These are phyloP conservation scores for Isurus oxyrinchus DNA, from an alignment of 2,113 vertebrate genomes.

Conservation along the genomic window DNA sequence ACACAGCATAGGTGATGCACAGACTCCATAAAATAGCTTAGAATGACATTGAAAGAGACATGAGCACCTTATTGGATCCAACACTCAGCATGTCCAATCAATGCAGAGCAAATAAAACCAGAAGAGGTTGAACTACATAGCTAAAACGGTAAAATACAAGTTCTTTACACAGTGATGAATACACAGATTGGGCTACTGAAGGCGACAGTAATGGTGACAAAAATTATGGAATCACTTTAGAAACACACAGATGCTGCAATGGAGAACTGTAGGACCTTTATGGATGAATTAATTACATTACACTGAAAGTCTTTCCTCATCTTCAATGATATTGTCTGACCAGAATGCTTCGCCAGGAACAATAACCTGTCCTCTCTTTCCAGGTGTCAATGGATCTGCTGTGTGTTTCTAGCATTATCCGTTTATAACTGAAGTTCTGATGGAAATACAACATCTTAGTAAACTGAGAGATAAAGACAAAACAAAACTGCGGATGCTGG, in stretches of 20 bases:
- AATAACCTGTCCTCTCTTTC: not conserved
- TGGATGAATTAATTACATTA: not conserved
- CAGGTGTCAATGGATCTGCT: not conserved
- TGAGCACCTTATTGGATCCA: not conserved
- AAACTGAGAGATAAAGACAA: no score
- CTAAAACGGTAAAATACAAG: not conserved
- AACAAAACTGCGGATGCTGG: no score
- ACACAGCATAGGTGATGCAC: no score
- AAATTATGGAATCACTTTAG: not conserved
- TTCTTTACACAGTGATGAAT: not conserved
- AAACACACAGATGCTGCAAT: not conserved
- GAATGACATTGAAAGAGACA: not conserved
- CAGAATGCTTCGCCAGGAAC: not conserved
- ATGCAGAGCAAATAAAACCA: not conserved
- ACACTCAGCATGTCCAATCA: not conserved
- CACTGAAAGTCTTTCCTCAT: not conserved
- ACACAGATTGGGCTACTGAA: not conserved
- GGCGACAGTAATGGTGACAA: not conserved
- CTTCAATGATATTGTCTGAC: not conserved
- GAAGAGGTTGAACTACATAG: not conserved
- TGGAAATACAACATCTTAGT: not conserved
- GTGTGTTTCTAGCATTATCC: not conserved
- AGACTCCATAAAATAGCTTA: not conserved
- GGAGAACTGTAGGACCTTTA: not conserved
- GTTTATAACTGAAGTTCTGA: not conserved